Evolutionary conservation across 2,797 vertebrate species (phyloP).

Genomic region (Spea hammondii): DNA sequence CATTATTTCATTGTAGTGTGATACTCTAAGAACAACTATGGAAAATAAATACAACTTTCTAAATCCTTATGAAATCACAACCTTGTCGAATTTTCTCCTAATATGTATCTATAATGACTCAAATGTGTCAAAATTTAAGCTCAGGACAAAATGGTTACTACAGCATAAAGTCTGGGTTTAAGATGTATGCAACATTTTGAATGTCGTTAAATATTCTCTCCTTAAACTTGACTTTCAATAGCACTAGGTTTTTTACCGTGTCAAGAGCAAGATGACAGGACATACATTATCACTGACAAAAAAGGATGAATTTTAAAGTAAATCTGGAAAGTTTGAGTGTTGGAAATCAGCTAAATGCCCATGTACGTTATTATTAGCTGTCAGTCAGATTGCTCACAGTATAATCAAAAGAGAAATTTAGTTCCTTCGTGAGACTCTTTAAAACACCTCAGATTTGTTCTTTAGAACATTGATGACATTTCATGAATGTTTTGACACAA

Average conservation of each 20-base stretch:
- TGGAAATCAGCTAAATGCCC: conserved; percentile 58
- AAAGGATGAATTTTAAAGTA: conserved; percentile 40
- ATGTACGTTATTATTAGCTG: conserved; percentile 59
- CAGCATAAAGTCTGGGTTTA: conserved; percentile 12
- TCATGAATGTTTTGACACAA: conserved; percentile 58
- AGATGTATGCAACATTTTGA: conserved; percentile 25
- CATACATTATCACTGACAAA: conserved; percentile 47
- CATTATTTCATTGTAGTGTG: no score
- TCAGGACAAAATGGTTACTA: conserved; percentile 7
- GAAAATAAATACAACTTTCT: no score
- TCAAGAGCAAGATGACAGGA: conserved; percentile 31
- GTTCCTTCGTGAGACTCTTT: conserved; percentile 54
- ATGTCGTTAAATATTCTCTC: conserved; percentile 16
- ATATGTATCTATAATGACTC: background rate
- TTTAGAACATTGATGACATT: conserved; percentile 56
- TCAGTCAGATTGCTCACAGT: conserved; percentile 58
- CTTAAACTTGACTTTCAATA: conserved; percentile 32
- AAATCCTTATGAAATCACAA: no score
- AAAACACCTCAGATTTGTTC: conserved; percentile 59
- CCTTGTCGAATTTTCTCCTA: no score
- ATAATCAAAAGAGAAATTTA: conserved; percentile 60
- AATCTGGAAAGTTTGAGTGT: conserved; percentile 56
- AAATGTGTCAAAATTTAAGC: background rate
- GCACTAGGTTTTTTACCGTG: conserved; percentile 27
- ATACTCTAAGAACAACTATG: no score